A percentile compares a stretch with the other conserved stretches of the same genome.
phyloP scores from a whole-genome alignment of 1,140 invertebrate genomes.

The Drosophila bifasciata region DNA sequence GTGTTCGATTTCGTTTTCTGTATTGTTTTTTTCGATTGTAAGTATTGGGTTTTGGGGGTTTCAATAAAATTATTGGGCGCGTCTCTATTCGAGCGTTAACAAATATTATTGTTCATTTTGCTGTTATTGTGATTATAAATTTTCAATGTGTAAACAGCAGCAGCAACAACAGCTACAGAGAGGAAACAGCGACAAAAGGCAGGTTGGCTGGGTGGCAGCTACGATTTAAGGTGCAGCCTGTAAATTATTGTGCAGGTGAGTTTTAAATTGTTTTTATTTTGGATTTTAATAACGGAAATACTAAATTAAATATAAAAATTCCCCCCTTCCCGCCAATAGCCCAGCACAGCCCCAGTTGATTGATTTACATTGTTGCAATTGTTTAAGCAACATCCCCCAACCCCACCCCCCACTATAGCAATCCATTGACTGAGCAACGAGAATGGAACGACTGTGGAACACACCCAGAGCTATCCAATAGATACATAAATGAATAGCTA shows the following conservation, averaged over 20 bases:
- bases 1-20: constrained; percentile 43
- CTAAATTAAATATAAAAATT: constrained; percentile 77
- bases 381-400: constrained; percentile 1
- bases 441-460: constrained; percentile 45
- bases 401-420: not conserved
- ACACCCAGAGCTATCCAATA: constrained; percentile 36
- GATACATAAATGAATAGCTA: constrained; percentile 27
- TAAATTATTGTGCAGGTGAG: constrained; percentile 75
- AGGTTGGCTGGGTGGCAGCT: no score
- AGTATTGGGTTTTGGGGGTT: constrained; percentile 42
- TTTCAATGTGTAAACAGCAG: constrained; percentile 69
- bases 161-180: constrained; percentile 30
- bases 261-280: constrained; percentile 47
- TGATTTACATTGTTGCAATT: constrained; percentile 71
- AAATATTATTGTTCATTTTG: constrained; percentile 83
- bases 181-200: constrained; percentile 20
- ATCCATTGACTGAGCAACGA: constrained; percentile 36
- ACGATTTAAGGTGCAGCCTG: constrained; percentile 60
- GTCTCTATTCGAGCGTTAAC: constrained; percentile 80
- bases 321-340: constrained; percentile 49
- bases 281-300: constrained; percentile 77
- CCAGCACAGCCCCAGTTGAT: constrained; percentile 54
- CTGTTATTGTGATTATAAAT: constrained; percentile 83
- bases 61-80: constrained; percentile 83
- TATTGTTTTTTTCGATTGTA: constrained; percentile 37